These are phyloP conservation scores for Falcunculus frontatus DNA, from an alignment of 2,113 vertebrate species.

Conservation along the genomic window DNA sequence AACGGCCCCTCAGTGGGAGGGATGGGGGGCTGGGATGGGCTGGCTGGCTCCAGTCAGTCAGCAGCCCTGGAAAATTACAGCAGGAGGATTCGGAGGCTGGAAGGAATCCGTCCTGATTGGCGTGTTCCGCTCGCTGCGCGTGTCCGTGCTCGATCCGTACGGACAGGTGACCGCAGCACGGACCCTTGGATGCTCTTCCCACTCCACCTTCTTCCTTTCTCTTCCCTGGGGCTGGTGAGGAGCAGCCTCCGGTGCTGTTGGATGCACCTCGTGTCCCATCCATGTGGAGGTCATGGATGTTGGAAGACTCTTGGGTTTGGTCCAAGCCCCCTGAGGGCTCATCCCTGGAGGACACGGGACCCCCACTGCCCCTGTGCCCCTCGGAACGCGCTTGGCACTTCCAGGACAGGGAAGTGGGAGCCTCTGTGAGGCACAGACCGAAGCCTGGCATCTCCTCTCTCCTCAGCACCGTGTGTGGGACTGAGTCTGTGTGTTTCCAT, in stretches of 20 bases:
- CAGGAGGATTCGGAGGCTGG: not conserved
- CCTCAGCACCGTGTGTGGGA: fast-evolving
- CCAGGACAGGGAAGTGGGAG: not conserved
- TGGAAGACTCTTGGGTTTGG: not conserved
- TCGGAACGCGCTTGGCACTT: fast-evolving
- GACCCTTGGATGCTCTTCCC: not conserved
- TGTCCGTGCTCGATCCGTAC: fast-evolving
- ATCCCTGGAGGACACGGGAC: fast-evolving
- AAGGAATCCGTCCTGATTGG: not conserved
- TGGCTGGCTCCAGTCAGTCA: conserved; percentile 13
- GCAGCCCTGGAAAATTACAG: conserved; percentile 55
- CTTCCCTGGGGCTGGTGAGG: not conserved
- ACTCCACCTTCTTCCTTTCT: not conserved
- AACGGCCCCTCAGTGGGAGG: conserved; percentile 34
- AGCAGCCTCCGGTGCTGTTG: not conserved
- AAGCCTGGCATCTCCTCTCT: not conserved
- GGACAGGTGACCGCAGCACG: not conserved
- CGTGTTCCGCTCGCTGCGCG: fast-evolving
- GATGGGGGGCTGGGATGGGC: conserved; percentile 39
- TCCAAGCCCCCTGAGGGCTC: not conserved
- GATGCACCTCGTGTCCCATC: not conserved
- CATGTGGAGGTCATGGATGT: not conserved
- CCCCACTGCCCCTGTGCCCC: not conserved
- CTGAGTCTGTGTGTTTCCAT: fast-evolving
- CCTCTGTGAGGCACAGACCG: not conserved